Evolutionary conservation across 2,888 invertebrate genomes (phyloP).

Genomic region (Yponomeuta evonymella): DNA sequence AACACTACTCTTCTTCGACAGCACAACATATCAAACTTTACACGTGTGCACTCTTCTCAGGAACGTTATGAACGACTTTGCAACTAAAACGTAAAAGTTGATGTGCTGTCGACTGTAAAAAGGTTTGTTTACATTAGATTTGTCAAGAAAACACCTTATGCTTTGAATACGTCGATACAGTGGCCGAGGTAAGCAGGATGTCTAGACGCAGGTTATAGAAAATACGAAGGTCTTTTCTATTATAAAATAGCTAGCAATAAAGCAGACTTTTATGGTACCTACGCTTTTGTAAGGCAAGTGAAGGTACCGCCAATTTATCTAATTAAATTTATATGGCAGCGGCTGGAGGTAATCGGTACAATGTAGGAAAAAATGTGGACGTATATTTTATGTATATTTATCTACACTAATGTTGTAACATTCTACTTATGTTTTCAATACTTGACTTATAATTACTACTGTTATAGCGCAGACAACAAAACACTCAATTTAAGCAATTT

Average conservation of each 20-base stretch:
- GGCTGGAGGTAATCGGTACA: background rate
- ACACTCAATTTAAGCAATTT: too few species aligned
- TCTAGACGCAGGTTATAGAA: constrained; percentile 14
- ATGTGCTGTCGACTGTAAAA: too few species aligned
- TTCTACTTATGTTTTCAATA: too few species aligned
- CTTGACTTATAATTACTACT: too few species aligned
- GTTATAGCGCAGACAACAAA: too few species aligned
- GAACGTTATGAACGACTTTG: too few species aligned
- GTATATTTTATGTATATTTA: background rate
- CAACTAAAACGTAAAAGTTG: too few species aligned
- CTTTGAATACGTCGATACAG: constrained; percentile 25
- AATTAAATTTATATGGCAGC: background rate
- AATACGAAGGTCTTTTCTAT: background rate
- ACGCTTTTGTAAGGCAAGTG: background rate
- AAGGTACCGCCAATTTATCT: background rate
- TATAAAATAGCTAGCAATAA: background rate
- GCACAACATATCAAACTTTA: too few species aligned
- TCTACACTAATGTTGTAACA: too few species aligned
- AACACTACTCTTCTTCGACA: too few species aligned
- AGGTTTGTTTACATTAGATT: too few species aligned
- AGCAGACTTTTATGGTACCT: background rate
- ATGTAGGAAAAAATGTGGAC: background rate
- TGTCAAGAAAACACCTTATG: background rate
- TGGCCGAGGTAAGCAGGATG: constrained; percentile 26
- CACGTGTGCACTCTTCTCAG: too few species aligned